Percentiles rank a stretch among this genome's conserved stretches.
These are phyloP conservation scores for Pseudobourletiella spinata DNA, from an alignment of 1,140 invertebrate genomes.

Conservation along the genomic window DNA sequence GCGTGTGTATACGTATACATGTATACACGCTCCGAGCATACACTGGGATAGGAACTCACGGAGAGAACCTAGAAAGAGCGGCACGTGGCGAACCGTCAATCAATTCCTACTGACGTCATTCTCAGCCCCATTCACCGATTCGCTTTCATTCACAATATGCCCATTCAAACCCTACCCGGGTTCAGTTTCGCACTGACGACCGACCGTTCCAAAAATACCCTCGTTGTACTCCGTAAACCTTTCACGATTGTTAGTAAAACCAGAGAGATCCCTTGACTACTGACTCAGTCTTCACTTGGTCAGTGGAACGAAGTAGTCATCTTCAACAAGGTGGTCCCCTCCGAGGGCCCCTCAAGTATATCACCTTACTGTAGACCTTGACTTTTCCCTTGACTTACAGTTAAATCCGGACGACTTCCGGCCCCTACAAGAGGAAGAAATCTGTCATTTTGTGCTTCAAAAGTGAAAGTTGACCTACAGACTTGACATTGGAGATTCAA, in stretches of 20 bases:
- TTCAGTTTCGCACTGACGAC: conserved; percentile 31
- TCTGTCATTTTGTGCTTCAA: too few species aligned
- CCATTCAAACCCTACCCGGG: conserved; percentile 36
- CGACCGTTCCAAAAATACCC: conserved; percentile 19
- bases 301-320: neutral
- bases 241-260: neutral
- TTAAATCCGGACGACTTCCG: too few species aligned
- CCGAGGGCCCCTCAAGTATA: too few species aligned
- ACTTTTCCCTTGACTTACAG: too few species aligned
- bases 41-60: neutral
- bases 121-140: conserved; percentile 37
- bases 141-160: conserved; percentile 37
- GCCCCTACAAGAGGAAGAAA: too few species aligned
- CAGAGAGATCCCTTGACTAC: neutral
- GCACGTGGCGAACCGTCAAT: conserved; percentile 36
- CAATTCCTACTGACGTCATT: conserved; percentile 37
- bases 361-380: too few species aligned
- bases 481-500: too few species aligned
- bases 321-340: too few species aligned
- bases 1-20: too few species aligned
- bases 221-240: neutral
- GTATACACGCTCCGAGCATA: too few species aligned
- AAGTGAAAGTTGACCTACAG: too few species aligned
- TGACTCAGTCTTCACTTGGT: neutral
- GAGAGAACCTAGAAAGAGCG: conserved; percentile 27